phyloP scores from a whole-genome alignment of 2,113 vertebrate species.

The Leucosticte australis region DNA sequence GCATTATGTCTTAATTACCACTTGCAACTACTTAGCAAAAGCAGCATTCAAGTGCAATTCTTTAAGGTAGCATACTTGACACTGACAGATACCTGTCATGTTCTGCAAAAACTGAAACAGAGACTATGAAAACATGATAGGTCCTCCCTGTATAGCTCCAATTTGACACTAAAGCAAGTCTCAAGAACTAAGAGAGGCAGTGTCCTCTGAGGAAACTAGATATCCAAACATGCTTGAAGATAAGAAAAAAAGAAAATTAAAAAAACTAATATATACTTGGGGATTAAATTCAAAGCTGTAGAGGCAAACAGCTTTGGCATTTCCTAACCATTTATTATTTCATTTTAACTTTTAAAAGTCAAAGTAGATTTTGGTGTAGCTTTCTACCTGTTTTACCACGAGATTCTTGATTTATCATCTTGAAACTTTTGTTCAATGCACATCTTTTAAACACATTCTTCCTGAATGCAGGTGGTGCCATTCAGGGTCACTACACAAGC shows the following conservation, averaged over 20 bases:
- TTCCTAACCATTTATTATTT: background rate
- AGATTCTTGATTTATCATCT: background rate
- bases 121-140: background rate
- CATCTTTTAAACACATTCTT: background rate
- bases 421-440: background rate
- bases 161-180: background rate
- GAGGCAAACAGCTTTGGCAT: background rate
- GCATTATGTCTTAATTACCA: background rate
- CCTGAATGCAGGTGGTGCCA: background rate
- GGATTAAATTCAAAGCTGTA: background rate
- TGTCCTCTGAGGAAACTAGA: background rate
- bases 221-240: background rate
- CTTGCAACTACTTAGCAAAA: background rate
- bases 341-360: background rate
- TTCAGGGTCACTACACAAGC: background rate
- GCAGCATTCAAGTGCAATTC: background rate
- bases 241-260: background rate
- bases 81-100: background rate
- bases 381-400: background rate
- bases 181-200: background rate
- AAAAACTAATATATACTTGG: fast-evolving
- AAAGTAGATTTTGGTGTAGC: background rate
- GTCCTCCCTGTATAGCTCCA: background rate
- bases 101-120: background rate
- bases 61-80: background rate